Base-by-base conservation (phyloP, 2,797 vertebrate genomes). In the Cryptoprocta ferox region DNA sequence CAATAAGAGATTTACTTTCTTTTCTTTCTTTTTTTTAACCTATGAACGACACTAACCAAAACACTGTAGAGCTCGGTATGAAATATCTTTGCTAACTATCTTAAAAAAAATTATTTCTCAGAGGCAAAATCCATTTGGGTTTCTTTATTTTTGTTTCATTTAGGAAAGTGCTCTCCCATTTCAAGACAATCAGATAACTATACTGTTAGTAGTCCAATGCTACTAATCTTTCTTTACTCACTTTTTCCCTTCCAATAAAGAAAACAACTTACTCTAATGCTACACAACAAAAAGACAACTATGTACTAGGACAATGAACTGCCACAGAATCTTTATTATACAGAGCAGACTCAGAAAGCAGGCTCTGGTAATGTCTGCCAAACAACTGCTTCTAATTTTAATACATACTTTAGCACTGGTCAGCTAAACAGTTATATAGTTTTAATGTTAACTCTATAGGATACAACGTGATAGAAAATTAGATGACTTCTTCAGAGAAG, bases 401-500 rank as follows among this genome's bases (percentile, higher is more conserved):
- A 84, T 70, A 68, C 1, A 85, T n/a, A 81, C 14, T 93, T 79
- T 35, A 80, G 80, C 95, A 94, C 24, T 56, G 53, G 94, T 26
- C 28, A 91, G 35, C 45, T 65, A 15, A 95, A 84, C 13, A 56
- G 30, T 50, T 95, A 80, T 14, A 10, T 78, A 89, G 66, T 63
- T 78, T 75, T 26, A 78, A 79, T 13, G 28, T 53, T 68, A 37
- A 37, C n/a, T 92, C 75, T 3, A 48, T 10, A 45, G 50, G 5
- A 66, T 0, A 89, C 21, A 75, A 65, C 73, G 39, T 24, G 95
- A 93, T 2, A 96, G 39, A 65, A 95, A 66, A 93, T 68, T 61
- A 83, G 80, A 85, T 42, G 90, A 96, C 24, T 88, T 98, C 86
- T 95, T 97, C 35, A 35, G 89, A 97, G 97, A 45, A 96, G 95